Conservation (phyloP, 2,113 vertebrate genomes). For the Suricata suricatta region DNA sequence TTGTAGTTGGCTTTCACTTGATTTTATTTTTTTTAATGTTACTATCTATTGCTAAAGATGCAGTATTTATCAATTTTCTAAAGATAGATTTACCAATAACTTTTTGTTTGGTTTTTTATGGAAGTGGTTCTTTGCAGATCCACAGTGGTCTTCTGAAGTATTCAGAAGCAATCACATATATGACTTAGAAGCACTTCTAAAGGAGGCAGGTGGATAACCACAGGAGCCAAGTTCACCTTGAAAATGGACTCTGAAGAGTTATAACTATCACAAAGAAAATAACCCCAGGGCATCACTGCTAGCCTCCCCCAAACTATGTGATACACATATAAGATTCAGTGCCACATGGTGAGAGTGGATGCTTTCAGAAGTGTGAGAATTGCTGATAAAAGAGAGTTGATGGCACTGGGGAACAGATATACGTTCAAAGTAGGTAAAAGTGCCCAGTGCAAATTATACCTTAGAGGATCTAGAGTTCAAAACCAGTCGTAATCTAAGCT, state of each 20-base stretch:
- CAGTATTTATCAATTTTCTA: not conserved
- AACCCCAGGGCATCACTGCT: constrained; percentile 25
- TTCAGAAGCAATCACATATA: constrained; percentile 3
- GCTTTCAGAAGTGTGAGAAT: constrained; percentile 11
- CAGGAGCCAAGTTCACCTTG: constrained; percentile 58
- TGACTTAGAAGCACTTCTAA: constrained; percentile 39
- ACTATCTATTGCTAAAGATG: not conserved
- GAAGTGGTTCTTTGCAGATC: not conserved
- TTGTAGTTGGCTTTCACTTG: not conserved
- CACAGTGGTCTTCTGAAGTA: not conserved
- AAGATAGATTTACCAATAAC: not conserved
- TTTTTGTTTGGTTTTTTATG: not conserved
- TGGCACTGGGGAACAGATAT: constrained; percentile 29
- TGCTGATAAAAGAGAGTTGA: constrained; percentile 47
- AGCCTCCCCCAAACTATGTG: not conserved
- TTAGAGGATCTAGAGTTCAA: constrained; percentile 58
- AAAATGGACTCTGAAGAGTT: constrained; percentile 50
- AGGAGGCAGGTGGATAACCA: not conserved
- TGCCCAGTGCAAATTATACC: constrained; percentile 47
- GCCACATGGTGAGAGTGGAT: constrained; percentile 3
- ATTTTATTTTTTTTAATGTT: not conserved
- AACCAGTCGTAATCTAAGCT: not conserved
- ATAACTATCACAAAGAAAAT: constrained; percentile 52
- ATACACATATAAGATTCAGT: not conserved
- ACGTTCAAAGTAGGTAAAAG: constrained; percentile 27